Conservation (phyloP, 2,797 vertebrate genomes). For the Hippoglossus hippoglossus region DNA sequence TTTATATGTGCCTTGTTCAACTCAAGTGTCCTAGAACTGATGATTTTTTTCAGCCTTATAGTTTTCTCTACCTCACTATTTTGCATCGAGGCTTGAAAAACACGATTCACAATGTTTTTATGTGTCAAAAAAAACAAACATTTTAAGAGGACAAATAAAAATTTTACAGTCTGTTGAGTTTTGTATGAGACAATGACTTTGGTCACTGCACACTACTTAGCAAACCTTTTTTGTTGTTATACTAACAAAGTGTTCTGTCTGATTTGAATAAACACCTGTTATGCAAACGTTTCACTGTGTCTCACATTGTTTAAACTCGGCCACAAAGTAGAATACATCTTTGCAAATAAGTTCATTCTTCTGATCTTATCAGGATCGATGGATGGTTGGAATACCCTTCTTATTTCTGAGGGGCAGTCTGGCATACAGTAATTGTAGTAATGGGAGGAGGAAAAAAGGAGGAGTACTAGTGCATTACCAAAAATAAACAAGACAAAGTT, state of each 20-base stretch:
- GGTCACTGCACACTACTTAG: background rate
- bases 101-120: background rate
- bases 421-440: too few species aligned
- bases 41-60: background rate
- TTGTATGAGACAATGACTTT: background rate
- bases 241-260: slow-evolving; percentile 8
- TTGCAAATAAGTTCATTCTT: too few species aligned
- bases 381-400: too few species aligned
- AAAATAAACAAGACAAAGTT: too few species aligned
- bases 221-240: slow-evolving; percentile 1
- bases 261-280: slow-evolving; percentile 21
- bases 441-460: too few species aligned
- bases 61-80: slow-evolving; percentile 24
- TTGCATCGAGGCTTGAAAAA: background rate
- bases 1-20: slow-evolving; percentile 31
- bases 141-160: too few species aligned
- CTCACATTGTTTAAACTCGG: too few species aligned
- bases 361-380: too few species aligned
- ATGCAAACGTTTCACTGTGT: background rate
- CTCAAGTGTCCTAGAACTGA: slow-evolving; percentile 8
- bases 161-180: background rate
- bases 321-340: too few species aligned
- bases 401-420: too few species aligned
- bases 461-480: too few species aligned
- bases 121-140: background rate